phyloP scores from a whole-genome alignment of 2,888 invertebrate species.

The Athalia circularis region DNA sequence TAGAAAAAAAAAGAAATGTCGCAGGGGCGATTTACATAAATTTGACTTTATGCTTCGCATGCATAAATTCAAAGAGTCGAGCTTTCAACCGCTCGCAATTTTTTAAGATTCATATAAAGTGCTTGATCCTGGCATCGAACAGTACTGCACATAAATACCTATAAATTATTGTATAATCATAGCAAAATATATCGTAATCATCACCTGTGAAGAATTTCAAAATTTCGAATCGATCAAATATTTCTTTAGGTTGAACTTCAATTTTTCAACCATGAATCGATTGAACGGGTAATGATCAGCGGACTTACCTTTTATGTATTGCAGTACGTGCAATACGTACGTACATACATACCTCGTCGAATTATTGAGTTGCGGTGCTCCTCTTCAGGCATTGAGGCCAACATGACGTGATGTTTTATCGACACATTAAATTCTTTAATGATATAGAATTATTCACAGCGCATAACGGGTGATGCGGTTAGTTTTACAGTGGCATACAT shows the following conservation, averaged over 20 bases:
- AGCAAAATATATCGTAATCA: neutral
- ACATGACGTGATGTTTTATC: slow-evolving; percentile 4
- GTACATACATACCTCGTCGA: neutral
- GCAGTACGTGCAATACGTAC: neutral
- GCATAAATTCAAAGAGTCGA: slow-evolving; percentile 33
- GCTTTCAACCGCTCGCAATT: slow-evolving; percentile 25
- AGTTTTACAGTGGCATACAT: neutral
- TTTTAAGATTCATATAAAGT: slow-evolving; percentile 32
- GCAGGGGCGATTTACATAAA: slow-evolving; percentile 22
- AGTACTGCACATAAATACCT: neutral
- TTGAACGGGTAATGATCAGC: too few relatives aligned
- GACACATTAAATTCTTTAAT: slow-evolving; percentile 18
- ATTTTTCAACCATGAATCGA: too few relatives aligned
- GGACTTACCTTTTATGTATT: too few relatives aligned
- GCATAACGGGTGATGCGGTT: neutral
- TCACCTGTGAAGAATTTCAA: neutral
- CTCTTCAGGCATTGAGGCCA: neutral
- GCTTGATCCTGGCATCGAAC: slow-evolving; percentile 30
- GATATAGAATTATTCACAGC: slow-evolving; percentile 22
- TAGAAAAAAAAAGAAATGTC: neutral
- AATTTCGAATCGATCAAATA: too few relatives aligned
- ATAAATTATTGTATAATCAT: neutral
- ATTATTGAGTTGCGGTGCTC: neutral
- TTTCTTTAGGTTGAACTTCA: too few relatives aligned
- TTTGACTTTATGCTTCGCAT: slow-evolving; percentile 35